Evolutionary conservation across 2,113 vertebrate species (phyloP).

Genomic region (Parus major): DNA sequence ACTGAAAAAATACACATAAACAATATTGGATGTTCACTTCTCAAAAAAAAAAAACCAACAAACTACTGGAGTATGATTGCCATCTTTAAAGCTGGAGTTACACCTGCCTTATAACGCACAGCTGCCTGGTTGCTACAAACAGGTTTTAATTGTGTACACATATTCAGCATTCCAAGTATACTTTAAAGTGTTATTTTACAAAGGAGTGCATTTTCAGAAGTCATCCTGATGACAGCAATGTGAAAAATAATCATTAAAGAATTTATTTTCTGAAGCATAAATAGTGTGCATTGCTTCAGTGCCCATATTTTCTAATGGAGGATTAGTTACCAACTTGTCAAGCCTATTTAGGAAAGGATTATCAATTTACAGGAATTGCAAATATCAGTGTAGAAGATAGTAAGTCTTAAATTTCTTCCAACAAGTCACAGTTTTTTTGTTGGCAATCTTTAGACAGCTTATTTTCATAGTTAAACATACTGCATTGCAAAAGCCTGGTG

Average conservation of each 20-base stretch:
- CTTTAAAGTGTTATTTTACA: neutral
- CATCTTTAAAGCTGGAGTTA: neutral
- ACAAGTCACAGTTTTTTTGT: neutral
- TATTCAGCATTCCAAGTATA: neutral
- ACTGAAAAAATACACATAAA: fast-evolving
- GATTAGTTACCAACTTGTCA: neutral
- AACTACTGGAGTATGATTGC: neutral
- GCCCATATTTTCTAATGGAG: neutral
- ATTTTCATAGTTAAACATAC: neutral
- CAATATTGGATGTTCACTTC: neutral
- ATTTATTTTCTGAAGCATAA: neutral
- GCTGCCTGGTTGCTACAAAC: neutral
- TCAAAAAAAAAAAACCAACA: neutral
- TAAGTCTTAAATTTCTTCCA: neutral
- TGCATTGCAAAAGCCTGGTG: neutral
- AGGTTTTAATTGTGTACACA: neutral
- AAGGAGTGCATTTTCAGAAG: neutral
- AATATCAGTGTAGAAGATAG: neutral
- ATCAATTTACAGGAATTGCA: neutral
- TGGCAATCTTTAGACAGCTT: neutral
- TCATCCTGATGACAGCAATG: neutral
- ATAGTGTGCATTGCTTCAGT: neutral
- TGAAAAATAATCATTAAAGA: neutral
- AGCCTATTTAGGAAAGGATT: neutral
- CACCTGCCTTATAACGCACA: neutral